phyloP scores from a whole-genome alignment of 2,113 vertebrate species.

The Spilogale gracilis region DNA sequence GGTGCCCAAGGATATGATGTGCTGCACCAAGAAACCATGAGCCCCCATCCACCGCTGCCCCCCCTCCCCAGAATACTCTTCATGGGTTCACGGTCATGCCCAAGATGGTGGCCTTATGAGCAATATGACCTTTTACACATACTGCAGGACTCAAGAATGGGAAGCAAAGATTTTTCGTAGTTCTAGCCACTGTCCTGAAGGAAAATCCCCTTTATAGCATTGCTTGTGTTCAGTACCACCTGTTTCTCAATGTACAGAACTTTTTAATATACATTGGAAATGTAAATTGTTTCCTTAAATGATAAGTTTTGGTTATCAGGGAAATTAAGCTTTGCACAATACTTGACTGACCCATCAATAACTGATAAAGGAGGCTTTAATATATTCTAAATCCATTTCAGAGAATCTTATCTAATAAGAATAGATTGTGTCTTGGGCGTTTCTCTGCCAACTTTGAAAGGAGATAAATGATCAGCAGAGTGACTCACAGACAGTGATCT shows the following conservation, averaged over 20 bases:
- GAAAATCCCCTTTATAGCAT: neutral
- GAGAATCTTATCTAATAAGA: conserved; percentile 24
- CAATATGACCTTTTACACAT: neutral
- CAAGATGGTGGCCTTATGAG: accelerated
- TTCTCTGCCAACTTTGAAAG: conserved; percentile 59
- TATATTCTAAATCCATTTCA: conserved; percentile 12
- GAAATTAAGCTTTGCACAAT: neutral
- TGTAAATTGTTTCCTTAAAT: neutral
- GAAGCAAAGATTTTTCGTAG: neutral
- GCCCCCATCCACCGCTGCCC: accelerated
- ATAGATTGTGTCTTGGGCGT: neutral
- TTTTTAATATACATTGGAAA: neutral
- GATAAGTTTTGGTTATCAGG: neutral
- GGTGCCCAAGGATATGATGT: accelerated
- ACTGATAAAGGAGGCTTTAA: neutral
- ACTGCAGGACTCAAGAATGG: neutral
- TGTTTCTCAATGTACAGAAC: neutral
- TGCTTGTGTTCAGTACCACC: neutral
- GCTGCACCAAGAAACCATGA: accelerated
- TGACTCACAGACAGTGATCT: conserved; percentile 62
- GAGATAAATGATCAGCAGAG: conserved; percentile 72
- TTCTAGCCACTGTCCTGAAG: neutral
- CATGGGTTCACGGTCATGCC: accelerated
- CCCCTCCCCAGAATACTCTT: accelerated
- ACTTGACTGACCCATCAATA: neutral